Percentiles rank a stretch among this genome's conserved stretches.
phyloP scores from a whole-genome alignment of 2,888 invertebrate genomes.

The Eilema sororculum region DNA sequence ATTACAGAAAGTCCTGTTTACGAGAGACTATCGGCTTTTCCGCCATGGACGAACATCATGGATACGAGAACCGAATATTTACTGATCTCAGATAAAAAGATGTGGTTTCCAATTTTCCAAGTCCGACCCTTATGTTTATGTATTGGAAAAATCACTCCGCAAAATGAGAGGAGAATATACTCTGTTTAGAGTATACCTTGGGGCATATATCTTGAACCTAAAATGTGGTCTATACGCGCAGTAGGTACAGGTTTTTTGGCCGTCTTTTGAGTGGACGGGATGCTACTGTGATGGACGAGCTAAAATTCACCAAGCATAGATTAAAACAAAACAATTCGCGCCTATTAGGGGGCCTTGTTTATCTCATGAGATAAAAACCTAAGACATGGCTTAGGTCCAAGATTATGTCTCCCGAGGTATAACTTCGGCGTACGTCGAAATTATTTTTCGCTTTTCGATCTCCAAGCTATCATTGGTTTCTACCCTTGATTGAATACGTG shows the following conservation, averaged over 20 bases:
- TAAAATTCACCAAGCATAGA: too few species aligned
- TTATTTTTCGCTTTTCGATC: conserved; percentile 8
- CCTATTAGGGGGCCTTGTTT: too few species aligned
- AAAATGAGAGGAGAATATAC: conserved; percentile 31
- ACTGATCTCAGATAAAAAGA: conserved; percentile 40
- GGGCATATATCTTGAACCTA: too few species aligned
- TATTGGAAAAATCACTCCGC: conserved; percentile 31
- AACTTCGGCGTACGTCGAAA: neutral
- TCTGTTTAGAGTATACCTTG: conserved; percentile 2
- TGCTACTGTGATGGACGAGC: too few species aligned
- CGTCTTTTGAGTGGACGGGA: too few species aligned
- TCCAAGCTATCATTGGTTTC: neutral
- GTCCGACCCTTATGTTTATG: conserved; percentile 34
- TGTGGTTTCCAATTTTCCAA: conserved; percentile 37
- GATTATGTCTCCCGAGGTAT: neutral
- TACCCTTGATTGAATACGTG: conserved; percentile 4
- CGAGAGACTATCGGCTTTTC: conserved; percentile 29
- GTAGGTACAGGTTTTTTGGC: too few species aligned
- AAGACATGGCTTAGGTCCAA: too few species aligned
- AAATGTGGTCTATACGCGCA: too few species aligned
- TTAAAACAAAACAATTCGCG: too few species aligned
- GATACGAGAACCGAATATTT: conserved; percentile 39
- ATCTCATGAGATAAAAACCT: too few species aligned
- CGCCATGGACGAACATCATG: conserved; percentile 20
- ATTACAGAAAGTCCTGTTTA: conserved; percentile 30